Base-by-base conservation (phyloP, 2,113 vertebrate genomes). In the Malurus cyaneus region DNA sequence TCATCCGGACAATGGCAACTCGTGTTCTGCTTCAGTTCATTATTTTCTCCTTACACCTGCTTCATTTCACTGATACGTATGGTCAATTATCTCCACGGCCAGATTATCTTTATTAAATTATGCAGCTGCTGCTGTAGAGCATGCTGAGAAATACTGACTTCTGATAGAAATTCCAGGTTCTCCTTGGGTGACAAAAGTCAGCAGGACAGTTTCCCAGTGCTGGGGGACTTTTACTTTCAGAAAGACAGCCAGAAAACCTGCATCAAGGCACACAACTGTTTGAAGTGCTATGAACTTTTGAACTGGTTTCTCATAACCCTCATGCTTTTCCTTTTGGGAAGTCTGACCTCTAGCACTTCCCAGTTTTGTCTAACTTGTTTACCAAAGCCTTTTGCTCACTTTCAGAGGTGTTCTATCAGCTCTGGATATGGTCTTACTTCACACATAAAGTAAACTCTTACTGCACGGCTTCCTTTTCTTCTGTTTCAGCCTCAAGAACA, bases 51-150 rank as follows among this genome's bases (percentile, higher is more conserved):
- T 88, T 79, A 29, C 2, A 28, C 70, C 76, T 78, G 81, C 72
- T 80, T 24, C 52, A 46, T 44, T 83, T 70, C 85, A 80, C 56
- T 66, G n/a, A 73, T 62, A 88, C 0, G 0, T 59, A 62, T 0
- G 0, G 72, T 23, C 69, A 72, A 88, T 90, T 90, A 95, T 88
- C 64, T 88, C 39, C 64, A 64, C 52, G 74, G 72, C 29, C n/a
- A 92, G 47, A 83, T 83, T 50, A 71, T 65, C 84, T 92, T 79
- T 76, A 92, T 83, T 90, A 62, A 72, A 92, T 85, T 85, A 92
- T 5, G 46, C 81, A 86, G 54, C 52, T 87, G 67, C 50, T 80
- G 59, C 20, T 60, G 71, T 42, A 80, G 10, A 90, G 44, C 80
- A 78, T 0, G 1, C n/a, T 65, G 71, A 88, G 71, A 80, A 93